Conservation (phyloP, 1,140 invertebrate species). For the Penaeus japonicus region DNA sequence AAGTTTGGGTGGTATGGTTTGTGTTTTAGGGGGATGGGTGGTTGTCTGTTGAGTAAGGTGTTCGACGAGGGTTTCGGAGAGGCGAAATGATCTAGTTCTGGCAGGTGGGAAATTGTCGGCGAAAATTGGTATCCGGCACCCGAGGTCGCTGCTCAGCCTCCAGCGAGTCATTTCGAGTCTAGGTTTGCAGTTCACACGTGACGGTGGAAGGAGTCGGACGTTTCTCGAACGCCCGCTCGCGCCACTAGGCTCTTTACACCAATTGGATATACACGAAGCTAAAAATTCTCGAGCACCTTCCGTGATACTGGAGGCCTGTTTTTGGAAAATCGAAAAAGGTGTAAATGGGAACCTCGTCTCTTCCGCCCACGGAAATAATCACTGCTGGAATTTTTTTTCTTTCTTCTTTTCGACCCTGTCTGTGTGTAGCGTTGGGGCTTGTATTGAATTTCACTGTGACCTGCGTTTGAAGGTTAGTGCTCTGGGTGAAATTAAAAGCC, state of each 20-base stretch:
- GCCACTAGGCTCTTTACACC: conserved; percentile 13
- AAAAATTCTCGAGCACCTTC: too few species aligned
- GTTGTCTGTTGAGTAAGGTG: too few species aligned
- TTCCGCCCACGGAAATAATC: background rate
- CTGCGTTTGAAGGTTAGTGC: conserved; percentile 19
- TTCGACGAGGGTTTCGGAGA: too few species aligned
- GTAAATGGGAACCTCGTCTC: too few species aligned
- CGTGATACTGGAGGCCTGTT: too few species aligned
- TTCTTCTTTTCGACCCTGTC: background rate
- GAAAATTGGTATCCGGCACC: background rate
- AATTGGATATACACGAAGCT: background rate
- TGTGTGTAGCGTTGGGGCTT: background rate
- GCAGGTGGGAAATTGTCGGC: too few species aligned
- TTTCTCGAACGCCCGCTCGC: background rate
- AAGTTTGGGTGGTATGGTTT: background rate
- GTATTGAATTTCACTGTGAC: conserved; percentile 28
- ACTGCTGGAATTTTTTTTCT: background rate
- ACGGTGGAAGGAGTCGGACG: conserved; percentile 12
- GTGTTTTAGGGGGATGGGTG: too few species aligned
- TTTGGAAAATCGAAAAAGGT: too few species aligned
- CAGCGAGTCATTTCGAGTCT: conserved; percentile 18
- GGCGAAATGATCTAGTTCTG: too few species aligned
- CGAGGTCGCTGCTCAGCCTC: conserved; percentile 7
- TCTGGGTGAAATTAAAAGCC: background rate
- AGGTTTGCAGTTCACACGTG: conserved; percentile 30